Conservation (phyloP, 1,140 invertebrate species). For the Bemisia tabaci region DNA sequence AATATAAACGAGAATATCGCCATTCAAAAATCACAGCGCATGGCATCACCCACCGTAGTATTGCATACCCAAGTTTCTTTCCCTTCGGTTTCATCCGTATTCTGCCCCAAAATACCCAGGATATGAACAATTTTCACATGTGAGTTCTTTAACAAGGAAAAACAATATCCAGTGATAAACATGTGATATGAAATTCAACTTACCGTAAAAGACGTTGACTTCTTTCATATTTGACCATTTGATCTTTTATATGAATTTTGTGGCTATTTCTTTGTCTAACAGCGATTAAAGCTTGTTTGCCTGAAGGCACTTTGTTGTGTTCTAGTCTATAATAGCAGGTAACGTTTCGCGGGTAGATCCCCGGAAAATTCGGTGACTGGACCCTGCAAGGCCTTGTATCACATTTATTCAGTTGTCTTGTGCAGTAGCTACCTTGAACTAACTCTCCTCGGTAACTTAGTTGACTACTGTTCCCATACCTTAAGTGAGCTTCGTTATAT, state of each 20-base stretch:
- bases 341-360: constrained; percentile 69
- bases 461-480: constrained; percentile 57
- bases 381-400: constrained; percentile 48
- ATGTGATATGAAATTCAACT: constrained; percentile 23
- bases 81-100: too few relatives aligned
- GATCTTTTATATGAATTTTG: constrained; percentile 65
- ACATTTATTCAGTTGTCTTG: constrained; percentile 56
- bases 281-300: constrained; percentile 54
- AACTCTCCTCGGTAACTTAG: constrained; percentile 53
- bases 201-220: constrained; percentile 58
- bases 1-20: too few relatives aligned
- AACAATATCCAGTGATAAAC: too few relatives aligned
- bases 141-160: too few relatives aligned
- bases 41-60: too few relatives aligned
- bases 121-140: too few relatives aligned
- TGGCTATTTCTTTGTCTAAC: constrained; percentile 59
- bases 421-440: constrained; percentile 58
- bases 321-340: constrained; percentile 66
- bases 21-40: too few relatives aligned
- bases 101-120: too few relatives aligned
- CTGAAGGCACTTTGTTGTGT: constrained; percentile 49
- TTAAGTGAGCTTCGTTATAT: constrained; percentile 52
- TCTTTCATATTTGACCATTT: constrained; percentile 57
- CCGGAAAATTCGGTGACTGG: constrained; percentile 74
- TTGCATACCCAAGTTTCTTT: too few relatives aligned